A percentile compares a stretch with the other conserved stretches of the same genome.
Conservation (phyloP, 2,797 vertebrate species). For the Esox masquinongy region DNA sequence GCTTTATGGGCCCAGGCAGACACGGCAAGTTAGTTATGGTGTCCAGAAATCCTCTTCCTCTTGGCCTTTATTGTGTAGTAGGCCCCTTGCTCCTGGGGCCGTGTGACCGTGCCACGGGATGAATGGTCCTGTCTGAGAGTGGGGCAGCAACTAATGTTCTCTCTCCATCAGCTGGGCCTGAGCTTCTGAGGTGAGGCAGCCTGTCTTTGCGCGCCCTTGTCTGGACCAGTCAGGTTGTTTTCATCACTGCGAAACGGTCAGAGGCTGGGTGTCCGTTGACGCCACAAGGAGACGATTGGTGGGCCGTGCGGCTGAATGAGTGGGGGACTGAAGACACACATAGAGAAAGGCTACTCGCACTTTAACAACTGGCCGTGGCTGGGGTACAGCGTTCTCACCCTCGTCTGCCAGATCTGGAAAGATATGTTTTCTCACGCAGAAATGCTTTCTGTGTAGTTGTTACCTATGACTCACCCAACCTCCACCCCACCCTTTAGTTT, state of each 20-base stretch:
- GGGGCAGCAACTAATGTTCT: not conserved
- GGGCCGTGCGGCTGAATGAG: not conserved
- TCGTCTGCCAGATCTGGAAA: too few relatives aligned
- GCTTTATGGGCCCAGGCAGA: conserved; percentile 40
- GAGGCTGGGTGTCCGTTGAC: not conserved
- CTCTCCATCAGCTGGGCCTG: not conserved
- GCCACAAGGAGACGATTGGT: not conserved
- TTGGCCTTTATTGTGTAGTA: not conserved
- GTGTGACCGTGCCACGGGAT: not conserved
- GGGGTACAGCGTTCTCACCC: too few relatives aligned
- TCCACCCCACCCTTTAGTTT: too few relatives aligned
- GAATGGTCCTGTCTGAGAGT: not conserved
- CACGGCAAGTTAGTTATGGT: conserved; percentile 5
- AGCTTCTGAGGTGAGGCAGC: not conserved
- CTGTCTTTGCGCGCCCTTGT: not conserved
- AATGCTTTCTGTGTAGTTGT: too few relatives aligned
- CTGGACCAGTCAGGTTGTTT: not conserved
- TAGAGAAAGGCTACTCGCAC: not conserved
- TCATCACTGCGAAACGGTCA: not conserved
- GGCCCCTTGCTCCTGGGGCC: not conserved
- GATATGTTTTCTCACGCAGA: too few relatives aligned
- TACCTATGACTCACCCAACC: too few relatives aligned
- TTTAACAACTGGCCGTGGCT: not conserved
- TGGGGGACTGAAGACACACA: not conserved
- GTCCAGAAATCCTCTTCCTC: not conserved